Conservation (phyloP, 2,797 vertebrate species). For the Leuciscus waleckii region DNA sequence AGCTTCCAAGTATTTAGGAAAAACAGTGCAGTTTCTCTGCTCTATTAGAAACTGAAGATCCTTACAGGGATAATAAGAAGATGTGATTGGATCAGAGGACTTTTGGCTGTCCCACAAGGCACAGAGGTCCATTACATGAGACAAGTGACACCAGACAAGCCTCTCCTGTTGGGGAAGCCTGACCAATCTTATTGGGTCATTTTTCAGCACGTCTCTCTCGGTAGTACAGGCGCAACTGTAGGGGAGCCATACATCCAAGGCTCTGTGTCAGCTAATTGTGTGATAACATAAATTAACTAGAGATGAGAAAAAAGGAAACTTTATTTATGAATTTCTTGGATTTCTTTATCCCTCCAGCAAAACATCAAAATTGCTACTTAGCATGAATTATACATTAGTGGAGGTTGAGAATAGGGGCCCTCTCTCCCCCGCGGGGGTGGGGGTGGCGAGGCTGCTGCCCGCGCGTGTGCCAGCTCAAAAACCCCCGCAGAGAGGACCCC, state of each 20-base stretch:
- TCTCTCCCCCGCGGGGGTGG: slow-evolving; percentile 78
- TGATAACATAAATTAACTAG: slow-evolving; percentile 85
- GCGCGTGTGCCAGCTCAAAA: slow-evolving; percentile 77
- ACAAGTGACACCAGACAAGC: slow-evolving; percentile 14
- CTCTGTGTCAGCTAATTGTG: slow-evolving; percentile 86
- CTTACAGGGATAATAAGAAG: slow-evolving; percentile 18
- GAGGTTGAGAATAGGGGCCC: slow-evolving; percentile 86
- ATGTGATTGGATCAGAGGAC: slow-evolving; percentile 40
- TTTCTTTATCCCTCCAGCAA: slow-evolving; percentile 86
- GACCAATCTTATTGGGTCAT: slow-evolving; percentile 62
- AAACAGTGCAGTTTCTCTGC: not conserved
- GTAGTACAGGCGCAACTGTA: slow-evolving; percentile 81
- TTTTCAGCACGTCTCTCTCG: slow-evolving; percentile 78
- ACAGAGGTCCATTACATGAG: slow-evolving; percentile 38
- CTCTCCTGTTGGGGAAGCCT: slow-evolving; percentile 2
- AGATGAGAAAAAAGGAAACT: slow-evolving; percentile 76
- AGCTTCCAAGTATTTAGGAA: not conserved
- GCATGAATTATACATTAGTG: slow-evolving; percentile 98
- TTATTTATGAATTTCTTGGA: slow-evolving; percentile 92
- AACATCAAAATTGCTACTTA: slow-evolving; percentile 97
- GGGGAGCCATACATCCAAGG: slow-evolving; percentile 82
- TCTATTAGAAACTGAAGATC: slow-evolving; percentile 11
- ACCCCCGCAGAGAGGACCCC: slow-evolving; percentile 74
- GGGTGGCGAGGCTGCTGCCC: slow-evolving; percentile 85
- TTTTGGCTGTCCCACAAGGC: slow-evolving; percentile 17